These are phyloP conservation scores for Sylvilagus bachmani DNA, from an alignment of 2,113 vertebrate genomes.

Conservation along the genomic window DNA sequence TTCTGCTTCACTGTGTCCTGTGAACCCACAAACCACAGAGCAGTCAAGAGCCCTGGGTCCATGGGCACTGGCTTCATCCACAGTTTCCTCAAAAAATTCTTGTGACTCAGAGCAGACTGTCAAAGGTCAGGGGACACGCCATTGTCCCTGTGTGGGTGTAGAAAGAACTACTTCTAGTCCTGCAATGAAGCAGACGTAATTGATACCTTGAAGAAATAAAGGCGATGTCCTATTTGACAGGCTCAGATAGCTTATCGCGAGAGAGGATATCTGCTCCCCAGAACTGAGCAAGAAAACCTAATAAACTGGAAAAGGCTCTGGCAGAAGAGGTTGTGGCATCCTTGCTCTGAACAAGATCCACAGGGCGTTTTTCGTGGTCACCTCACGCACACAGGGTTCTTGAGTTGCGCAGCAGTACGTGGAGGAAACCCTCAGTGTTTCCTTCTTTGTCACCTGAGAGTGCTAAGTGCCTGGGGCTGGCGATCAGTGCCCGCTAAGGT, in stretches of 20 bases:
- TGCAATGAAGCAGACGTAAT: neutral
- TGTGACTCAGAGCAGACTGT: neutral
- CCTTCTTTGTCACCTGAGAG: neutral
- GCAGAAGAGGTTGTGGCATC: neutral
- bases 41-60: too few species aligned
- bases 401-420: neutral
- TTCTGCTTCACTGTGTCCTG: neutral
- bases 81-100: neutral
- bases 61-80: neutral
- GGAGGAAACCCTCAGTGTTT: neutral
- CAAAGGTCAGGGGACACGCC: neutral
- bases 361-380: neutral
- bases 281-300: neutral
- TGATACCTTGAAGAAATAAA: constrained; percentile 34
- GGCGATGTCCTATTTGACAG: constrained; percentile 16
- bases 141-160: rapidly evolving
- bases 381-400: too few species aligned
- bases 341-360: neutral
- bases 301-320: neutral
- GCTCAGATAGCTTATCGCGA: constrained; percentile 44
- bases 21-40: neutral
- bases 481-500: neutral
- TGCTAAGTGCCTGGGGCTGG: neutral
- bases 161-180: neutral
- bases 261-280: constrained; percentile 11